These are phyloP conservation scores for Elaphurus davidianus DNA, from an alignment of 2,113 vertebrate species.

Conservation along the genomic window DNA sequence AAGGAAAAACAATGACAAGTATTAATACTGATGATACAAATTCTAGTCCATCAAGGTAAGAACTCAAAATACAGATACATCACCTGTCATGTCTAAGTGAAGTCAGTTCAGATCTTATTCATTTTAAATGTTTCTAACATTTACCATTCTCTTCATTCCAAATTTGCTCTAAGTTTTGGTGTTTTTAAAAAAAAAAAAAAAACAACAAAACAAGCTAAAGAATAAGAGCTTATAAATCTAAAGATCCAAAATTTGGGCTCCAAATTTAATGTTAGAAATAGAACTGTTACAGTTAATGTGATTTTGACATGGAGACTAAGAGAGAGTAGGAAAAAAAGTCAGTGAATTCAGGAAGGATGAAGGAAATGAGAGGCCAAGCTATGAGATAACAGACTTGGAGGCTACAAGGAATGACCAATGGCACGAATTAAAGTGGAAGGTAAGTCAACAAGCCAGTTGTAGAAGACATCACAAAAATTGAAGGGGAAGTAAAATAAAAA, in stretches of 20 bases:
- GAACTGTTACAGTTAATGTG: neutral
- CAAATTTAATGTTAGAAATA: slow-evolving; percentile 19
- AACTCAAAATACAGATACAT: neutral
- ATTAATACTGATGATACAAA: neutral
- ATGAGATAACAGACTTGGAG: neutral
- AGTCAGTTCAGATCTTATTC: neutral
- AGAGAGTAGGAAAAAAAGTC: neutral
- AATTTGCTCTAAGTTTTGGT: neutral
- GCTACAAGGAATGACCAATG: neutral
- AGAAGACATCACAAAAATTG: neutral
- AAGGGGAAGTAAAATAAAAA: neutral
- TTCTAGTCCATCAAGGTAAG: neutral
- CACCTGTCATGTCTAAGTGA: neutral
- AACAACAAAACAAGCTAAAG: neutral
- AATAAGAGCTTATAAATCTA: neutral
- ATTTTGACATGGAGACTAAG: neutral
- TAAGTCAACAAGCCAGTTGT: neutral
- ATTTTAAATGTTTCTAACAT: slow-evolving; percentile 1
- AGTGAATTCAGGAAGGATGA: neutral
- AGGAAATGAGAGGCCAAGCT: neutral
- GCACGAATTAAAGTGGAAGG: neutral
- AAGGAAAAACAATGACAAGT: neutral
- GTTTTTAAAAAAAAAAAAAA: neutral
- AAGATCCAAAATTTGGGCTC: neutral
- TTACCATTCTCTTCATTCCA: neutral